Evolutionary conservation across 2,888 invertebrate genomes (phyloP).

Genomic region (Sialis lutaria): DNA sequence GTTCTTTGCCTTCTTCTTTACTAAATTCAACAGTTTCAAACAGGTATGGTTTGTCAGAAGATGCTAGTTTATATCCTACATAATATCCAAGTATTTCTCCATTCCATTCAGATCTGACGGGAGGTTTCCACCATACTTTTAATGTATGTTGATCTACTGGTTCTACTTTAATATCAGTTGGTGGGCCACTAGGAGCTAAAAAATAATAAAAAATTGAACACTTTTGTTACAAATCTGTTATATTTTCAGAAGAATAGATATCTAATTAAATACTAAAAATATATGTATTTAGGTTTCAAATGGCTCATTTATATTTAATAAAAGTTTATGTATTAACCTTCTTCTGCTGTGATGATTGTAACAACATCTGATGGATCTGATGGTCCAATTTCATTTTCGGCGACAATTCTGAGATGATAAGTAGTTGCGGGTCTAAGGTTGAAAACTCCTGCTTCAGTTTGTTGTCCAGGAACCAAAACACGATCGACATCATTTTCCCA

Average conservation of each 20-base stretch:
- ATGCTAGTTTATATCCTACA: conserved; percentile 73
- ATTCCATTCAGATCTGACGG: conserved; percentile 78
- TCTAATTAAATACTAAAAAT: not conserved
- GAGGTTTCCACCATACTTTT: conserved; percentile 81
- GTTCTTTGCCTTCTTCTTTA: conserved; percentile 82
- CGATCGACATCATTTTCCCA: conserved; percentile 77
- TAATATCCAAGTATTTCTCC: conserved; percentile 84
- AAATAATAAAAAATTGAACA: not conserved
- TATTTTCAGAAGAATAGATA: not conserved
- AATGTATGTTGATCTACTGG: conserved; percentile 75
- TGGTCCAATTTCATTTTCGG: conserved; percentile 85
- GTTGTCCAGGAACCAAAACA: conserved; percentile 76
- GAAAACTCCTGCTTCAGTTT: conserved; percentile 77
- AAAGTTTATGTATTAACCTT: conserved; percentile 28
- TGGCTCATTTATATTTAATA: not conserved
- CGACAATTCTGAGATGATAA: conserved; percentile 82
- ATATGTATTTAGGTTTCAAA: conserved; percentile 1
- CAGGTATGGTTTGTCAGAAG: conserved; percentile 70
- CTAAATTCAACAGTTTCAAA: conserved; percentile 86
- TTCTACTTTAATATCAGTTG: conserved; percentile 69
- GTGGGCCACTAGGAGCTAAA: conserved; percentile 59
- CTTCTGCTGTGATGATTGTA: conserved; percentile 89
- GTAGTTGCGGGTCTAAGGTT: conserved; percentile 81
- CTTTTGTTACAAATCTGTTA: not conserved
- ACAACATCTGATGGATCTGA: conserved; percentile 86